Conservation (phyloP, 1,140 invertebrate genomes). For the Panagrolaimus sp. region DNA sequence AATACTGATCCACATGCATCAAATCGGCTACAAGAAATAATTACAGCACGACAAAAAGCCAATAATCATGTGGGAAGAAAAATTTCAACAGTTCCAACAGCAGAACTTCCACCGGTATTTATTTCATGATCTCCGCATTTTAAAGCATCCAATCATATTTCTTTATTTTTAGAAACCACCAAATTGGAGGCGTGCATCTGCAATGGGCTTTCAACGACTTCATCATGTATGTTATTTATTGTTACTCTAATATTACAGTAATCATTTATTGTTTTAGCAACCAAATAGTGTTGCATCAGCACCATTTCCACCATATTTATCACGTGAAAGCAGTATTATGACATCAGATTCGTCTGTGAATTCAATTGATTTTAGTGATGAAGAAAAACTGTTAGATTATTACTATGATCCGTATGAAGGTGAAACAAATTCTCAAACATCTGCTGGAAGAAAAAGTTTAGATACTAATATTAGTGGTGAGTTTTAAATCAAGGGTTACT, state of each 20-base stretch:
- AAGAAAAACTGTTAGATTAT: slow-evolving; percentile 24
- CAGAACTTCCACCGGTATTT: slow-evolving; percentile 3
- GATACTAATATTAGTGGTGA: background rate
- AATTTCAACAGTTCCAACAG: no score
- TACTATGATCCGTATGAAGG: slow-evolving; percentile 21
- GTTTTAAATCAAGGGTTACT: no score
- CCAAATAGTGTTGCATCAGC: no score
- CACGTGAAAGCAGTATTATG: no score
- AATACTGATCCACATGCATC: background rate
- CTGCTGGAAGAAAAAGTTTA: background rate
- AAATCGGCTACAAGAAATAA: background rate
- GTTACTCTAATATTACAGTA: no score
- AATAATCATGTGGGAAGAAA: background rate
- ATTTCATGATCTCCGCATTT: no score
- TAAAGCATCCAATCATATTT: no score
- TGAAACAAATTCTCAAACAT: background rate
- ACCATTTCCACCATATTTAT: no score
- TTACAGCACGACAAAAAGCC: background rate
- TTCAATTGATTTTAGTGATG: slow-evolving; percentile 12
- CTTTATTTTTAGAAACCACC: slow-evolving; percentile 2
- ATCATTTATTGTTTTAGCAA: no score
- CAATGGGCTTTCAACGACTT: background rate
- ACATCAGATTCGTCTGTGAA: background rate
- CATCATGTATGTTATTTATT: background rate
- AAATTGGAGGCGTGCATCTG: background rate